A percentile compares a stretch with the other conserved stretches of the same genome.
These are phyloP conservation scores for Bos indicus DNA, from an alignment of 2,113 vertebrate species.

Conservation along the genomic window DNA sequence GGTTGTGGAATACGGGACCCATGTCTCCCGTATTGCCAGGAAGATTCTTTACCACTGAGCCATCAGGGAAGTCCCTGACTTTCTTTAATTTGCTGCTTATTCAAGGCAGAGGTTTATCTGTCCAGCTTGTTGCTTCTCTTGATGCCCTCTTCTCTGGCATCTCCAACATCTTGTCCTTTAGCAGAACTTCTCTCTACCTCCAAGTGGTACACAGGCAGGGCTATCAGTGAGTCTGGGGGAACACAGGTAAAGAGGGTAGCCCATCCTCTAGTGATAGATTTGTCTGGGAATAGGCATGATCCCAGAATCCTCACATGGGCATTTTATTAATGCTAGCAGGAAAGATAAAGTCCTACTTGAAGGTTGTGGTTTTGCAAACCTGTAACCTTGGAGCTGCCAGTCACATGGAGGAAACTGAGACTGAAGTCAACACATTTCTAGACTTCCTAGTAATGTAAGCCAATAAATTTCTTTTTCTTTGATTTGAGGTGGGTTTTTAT, in stretches of 20 bases:
- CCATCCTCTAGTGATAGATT: not conserved
- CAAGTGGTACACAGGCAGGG: not conserved
- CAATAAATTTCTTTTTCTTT: not conserved
- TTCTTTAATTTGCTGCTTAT: not conserved
- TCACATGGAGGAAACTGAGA: not conserved
- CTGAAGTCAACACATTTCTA: not conserved
- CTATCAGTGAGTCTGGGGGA: not conserved
- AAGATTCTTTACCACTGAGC: not conserved
- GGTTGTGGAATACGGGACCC: not conserved
- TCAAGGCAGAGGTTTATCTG: not conserved
- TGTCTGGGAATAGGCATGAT: not conserved
- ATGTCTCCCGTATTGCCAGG: not conserved
- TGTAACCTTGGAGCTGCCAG: not conserved
- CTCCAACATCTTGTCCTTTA: not conserved
- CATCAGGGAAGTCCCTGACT: not conserved
- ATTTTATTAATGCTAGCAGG: not conserved
- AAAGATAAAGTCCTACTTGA: not conserved
- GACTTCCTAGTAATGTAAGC: not conserved
- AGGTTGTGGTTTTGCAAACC: not conserved
- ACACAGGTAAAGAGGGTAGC: not conserved
- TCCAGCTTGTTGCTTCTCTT: not conserved
- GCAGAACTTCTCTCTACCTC: not conserved
- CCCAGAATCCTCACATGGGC: not conserved
- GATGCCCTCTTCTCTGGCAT: not conserved
- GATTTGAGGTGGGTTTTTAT: not conserved